These are phyloP conservation scores for Solenodon paradoxus DNA, from an alignment of 2,113 vertebrate species.

Conservation along the genomic window DNA sequence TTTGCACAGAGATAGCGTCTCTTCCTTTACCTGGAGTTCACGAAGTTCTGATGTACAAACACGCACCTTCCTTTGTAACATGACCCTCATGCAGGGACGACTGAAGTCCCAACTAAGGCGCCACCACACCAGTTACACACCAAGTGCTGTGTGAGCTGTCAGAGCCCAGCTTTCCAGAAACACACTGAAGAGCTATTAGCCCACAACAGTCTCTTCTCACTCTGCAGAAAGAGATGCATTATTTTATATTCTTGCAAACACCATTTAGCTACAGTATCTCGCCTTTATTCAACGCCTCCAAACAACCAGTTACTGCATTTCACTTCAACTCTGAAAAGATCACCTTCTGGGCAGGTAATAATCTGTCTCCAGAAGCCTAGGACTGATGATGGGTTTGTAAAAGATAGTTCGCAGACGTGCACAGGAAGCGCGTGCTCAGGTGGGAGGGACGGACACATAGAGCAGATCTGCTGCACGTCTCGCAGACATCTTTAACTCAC, in stretches of 20 bases:
- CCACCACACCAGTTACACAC: neutral
- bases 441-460: neutral
- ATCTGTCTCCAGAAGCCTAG: slow-evolving; percentile 29
- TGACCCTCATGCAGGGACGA: neutral
- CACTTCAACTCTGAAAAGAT: slow-evolving; percentile 45
- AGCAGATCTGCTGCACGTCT: neutral
- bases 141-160: slow-evolving; percentile 18
- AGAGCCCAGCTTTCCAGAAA: slow-evolving; percentile 33
- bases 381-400: slow-evolving; percentile 16
- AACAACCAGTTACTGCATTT: slow-evolving; percentile 47
- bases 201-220: neutral
- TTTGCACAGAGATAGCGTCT: neutral
- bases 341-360: slow-evolving; percentile 11
- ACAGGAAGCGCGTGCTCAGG: neutral
- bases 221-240: slow-evolving; percentile 29
- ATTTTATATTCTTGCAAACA: slow-evolving; percentile 33
- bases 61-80: neutral
- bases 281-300: slow-evolving; percentile 1
- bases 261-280: neutral
- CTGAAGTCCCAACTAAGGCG: neutral
- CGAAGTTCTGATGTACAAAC: slow-evolving; percentile 3
- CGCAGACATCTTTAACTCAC: neutral
- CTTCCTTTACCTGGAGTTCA: neutral
- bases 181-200: slow-evolving; percentile 30
- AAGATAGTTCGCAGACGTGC: neutral